Conservation (phyloP, 2,888 invertebrate genomes). For the Drosophila helvetica region DNA sequence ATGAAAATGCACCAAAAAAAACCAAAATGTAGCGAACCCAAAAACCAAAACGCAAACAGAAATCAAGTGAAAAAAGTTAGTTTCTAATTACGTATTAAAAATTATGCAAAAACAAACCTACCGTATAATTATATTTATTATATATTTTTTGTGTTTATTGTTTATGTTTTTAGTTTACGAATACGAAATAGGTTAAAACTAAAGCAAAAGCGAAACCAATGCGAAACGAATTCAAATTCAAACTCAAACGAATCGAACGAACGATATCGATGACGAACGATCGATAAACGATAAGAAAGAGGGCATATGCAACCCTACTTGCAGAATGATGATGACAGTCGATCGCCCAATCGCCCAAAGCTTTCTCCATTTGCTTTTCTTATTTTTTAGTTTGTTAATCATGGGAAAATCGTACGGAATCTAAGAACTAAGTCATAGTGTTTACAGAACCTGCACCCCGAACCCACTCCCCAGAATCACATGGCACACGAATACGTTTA, state of each 20-base stretch:
- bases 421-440: constrained; percentile 74
- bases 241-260: constrained; percentile 21
- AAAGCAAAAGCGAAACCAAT: constrained; percentile 10
- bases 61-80: constrained; percentile 62
- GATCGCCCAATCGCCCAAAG: constrained; percentile 31
- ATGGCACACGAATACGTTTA: constrained; percentile 20
- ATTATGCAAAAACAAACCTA: constrained; percentile 8
- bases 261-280: constrained; percentile 13
- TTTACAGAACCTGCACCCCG: constrained; percentile 19
- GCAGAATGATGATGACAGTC: neutral
- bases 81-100: constrained; percentile 72
- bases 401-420: constrained; percentile 33
- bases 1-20: constrained; percentile 64
- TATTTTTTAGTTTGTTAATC: constrained; percentile 15
- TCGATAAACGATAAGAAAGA: constrained; percentile 16
- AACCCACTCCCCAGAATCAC: neutral
- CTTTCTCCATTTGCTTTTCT: constrained; percentile 15
- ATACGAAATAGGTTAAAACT: constrained; percentile 56
- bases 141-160: constrained; percentile 14
- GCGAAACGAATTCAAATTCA: constrained; percentile 1
- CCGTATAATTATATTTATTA: neutral
- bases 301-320: neutral
- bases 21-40: constrained; percentile 38
- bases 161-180: constrained; percentile 62
- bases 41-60: constrained; percentile 31